phyloP scores from a whole-genome alignment of 2,113 vertebrate genomes.

The Carassius carassius region DNA sequence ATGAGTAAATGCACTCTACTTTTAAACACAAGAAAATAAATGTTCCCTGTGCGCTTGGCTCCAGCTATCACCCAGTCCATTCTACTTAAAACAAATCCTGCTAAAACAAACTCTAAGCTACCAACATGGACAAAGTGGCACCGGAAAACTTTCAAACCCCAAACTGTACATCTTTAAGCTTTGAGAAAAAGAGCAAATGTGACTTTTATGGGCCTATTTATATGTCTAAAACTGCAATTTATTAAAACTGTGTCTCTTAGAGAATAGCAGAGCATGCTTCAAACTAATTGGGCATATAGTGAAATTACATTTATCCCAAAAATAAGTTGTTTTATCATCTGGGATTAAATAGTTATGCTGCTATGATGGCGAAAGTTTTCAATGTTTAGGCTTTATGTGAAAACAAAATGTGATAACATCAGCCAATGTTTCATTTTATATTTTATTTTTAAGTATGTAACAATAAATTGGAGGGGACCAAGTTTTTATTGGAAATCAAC shows the following conservation, averaged over 20 bases:
- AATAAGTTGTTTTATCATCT: not conserved
- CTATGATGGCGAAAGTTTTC: not conserved
- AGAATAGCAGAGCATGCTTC: not conserved
- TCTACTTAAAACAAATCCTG: constrained; percentile 58
- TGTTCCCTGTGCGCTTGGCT: constrained; percentile 56
- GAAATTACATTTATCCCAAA: not conserved
- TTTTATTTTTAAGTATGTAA: not conserved
- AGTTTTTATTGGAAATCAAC: not conserved
- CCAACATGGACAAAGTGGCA: constrained; percentile 54
- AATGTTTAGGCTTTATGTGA: not conserved
- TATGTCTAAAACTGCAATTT: not conserved
- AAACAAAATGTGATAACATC: not conserved
- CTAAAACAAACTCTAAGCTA: constrained; percentile 56
- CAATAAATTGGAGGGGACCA: not conserved
- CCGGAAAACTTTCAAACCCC: constrained; percentile 46
- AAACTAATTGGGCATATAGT: not conserved
- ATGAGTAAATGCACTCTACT: constrained; percentile 58
- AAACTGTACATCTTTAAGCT: constrained; percentile 1
- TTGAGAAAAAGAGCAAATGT: constrained; percentile 11
- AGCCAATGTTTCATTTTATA: not conserved
- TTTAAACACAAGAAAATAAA: constrained; percentile 63
- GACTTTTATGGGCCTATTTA: not conserved
- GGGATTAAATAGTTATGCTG: not conserved
- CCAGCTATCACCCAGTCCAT: constrained; percentile 44
- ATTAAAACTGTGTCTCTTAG: not conserved